Base-by-base conservation (phyloP, 2,888 invertebrate genomes). In the Drosophila kanekoi region DNA sequence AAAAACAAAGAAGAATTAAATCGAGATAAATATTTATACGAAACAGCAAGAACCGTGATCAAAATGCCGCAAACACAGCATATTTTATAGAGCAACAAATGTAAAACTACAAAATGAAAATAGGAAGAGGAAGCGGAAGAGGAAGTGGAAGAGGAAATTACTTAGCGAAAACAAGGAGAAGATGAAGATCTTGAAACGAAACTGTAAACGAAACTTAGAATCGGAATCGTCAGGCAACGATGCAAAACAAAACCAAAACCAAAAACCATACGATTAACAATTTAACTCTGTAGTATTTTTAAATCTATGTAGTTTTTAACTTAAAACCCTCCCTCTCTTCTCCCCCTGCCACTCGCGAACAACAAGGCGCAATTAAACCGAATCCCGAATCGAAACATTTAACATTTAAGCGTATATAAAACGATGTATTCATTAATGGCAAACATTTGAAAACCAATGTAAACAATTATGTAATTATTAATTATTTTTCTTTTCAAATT, bases 11-110 rank as follows among this genome's bases (percentile, higher is more conserved):
- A 18, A 52, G 33, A 35, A 48, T n/a, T n/a, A 61, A 48, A 62
- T 37, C 28, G 28, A 28, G 37, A 43, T 14, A 66, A 48, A 43
- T 70, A 71, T 62, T 76, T 63, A 77, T 69, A 80, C 43, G 65
- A 72, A 81, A 84, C 85, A 84, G 87, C 85, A 87, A 87, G 75
- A 86, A 86, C 81, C 79, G 82, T 83, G 87, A 89, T 87, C 87
- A 86, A 89, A 80, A 80, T 79, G 81, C 80, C 81, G 48, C 67
- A 65, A 66, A 72, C 41, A 64, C 71, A 79, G 83, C 81, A 73
- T 85, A 85, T 83, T 84, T 84, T 85, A 73, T 85, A 84, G 68
- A 84, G 73, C 72, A 81, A 80, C 59, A 75, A 77, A 56, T 33
- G 54, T 56, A 73, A 68, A 71, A 65, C 56, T 48, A 51, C 57